Base-by-base conservation (phyloP, 2,888 invertebrate genomes). In the Lobophora halterata region DNA sequence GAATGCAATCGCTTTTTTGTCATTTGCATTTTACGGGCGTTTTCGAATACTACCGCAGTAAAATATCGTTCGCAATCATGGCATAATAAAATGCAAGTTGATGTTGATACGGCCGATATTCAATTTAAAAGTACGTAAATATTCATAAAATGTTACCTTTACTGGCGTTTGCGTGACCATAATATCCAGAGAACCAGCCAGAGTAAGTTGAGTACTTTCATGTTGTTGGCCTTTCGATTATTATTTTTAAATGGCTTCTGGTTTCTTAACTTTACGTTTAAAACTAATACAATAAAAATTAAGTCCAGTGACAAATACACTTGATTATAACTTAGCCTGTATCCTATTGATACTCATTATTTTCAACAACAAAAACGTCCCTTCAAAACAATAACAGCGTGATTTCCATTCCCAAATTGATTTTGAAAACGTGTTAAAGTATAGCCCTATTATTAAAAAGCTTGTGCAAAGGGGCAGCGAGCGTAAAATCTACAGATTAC, bases 401-500 rank as follows among this genome's bases (percentile, higher is more conserved):
- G 42, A 52, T 49, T 49, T 47, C 49, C 48, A 44, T 48, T 50
- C 37, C 46, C 48, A 53, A 53, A 53, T 53, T 53, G 53, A 53
- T 73, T 74, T 73, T 63, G 67, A 78, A 67, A 68, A 81, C 77
- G 79, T 79, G 80, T 79, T 77, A 74, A 74, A 71, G 72, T 74
- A 72, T 65, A 65, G 58, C 68, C 65, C 75, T 43, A 73, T 81
- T 82, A 83, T 80, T 82, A 79, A 82, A 74, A 85, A 75, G 70
- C 64, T 71, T 70, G 66, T 58, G 63, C 65, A 65, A 65, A 68
- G 71, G 66, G 71, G 62, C 67, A 71, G 71, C 61, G 72, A 79
- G 83, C 82, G 85, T 82, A 85, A 85, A 86, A 86, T 86, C 85
- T 85, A 85, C 86, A 86, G 86, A 87, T 87, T 86, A 86, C 74